Evolutionary conservation across 2,888 invertebrate genomes (phyloP).

Genomic region (Tenthredo notha): DNA sequence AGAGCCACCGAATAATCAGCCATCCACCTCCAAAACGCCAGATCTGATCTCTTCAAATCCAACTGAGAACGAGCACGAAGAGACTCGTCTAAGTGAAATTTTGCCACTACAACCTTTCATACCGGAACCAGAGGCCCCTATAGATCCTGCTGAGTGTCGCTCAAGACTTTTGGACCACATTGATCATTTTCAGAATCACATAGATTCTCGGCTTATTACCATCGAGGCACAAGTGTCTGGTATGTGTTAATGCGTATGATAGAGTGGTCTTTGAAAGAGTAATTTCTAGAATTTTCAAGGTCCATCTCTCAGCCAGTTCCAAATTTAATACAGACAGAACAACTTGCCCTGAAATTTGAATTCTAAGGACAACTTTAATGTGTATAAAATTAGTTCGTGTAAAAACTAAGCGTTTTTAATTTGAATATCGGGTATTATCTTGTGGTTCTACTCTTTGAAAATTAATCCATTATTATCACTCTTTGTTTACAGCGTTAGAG

Average conservation of each 20-base stretch:
- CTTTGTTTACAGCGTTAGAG: conserved; percentile 79
- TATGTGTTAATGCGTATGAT: conserved; percentile 68
- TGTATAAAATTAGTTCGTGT: neutral
- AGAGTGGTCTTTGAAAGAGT: too few species aligned
- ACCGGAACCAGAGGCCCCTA: conserved; percentile 91
- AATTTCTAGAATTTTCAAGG: too few species aligned
- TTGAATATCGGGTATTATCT: neutral
- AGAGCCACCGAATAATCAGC: conserved; percentile 38
- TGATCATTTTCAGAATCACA: conserved; percentile 86
- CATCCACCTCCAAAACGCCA: conserved; percentile 46
- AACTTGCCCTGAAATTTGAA: too few species aligned
- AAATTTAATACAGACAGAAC: too few species aligned
- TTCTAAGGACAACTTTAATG: neutral
- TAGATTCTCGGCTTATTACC: conserved; percentile 86
- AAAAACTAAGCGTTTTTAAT: neutral
- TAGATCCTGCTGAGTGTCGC: conserved; percentile 89
- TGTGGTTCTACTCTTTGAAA: neutral
- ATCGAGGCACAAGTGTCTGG: conserved; percentile 89
- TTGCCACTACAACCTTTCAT: conserved; percentile 76
- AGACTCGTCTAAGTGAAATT: conserved; percentile 21
- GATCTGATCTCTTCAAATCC: neutral
- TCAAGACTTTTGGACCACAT: conserved; percentile 89
- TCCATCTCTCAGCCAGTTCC: too few species aligned
- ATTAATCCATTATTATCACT: conserved; percentile 50
- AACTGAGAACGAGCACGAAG: conserved; percentile 20